Evolutionary conservation across 2,888 invertebrate genomes (phyloP), one percentile per base, ranked within the genome.

Genomic region (Epirrhoe alternata): DNA sequence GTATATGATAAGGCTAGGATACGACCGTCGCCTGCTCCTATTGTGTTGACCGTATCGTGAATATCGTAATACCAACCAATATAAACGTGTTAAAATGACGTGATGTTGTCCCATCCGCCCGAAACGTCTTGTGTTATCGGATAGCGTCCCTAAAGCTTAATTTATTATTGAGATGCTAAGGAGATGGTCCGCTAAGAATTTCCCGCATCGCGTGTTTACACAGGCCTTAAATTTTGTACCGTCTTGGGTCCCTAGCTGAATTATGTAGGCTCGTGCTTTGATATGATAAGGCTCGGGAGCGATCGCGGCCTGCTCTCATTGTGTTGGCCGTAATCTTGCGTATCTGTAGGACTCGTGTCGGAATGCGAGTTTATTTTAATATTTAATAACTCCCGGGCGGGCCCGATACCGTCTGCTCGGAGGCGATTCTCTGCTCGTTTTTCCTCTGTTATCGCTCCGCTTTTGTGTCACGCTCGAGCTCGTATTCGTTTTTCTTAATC

Each of bases 301-400:
- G 87, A 89, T 89, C 84, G 85, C 78, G 82, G 85, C 79, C 82
- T 85, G 86, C 85, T 88, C 88, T 92, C 89, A 92, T 93, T 93
- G 92, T 93, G 90, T 86, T 88, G 83, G 83, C 82, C 77, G 85
- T 88, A 90, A 91, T 92, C 91, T 90, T 86, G 86, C 85, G 87
- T 90, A 92, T 92, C 92, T 88, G 85, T 84, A 86, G 86, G 86
- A 90, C 89, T 90, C 89, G 90, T 89, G 89, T 87, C 84, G 90
- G 91, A 90, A 92, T 92, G 91, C 90, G 84, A 89, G 91, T 89
- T 91, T 92, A 92, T 92, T 92, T 92, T 93, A 92, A 93, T 92
- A 92, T 93, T 93, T 93, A 92, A 93, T 92, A 92, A 92, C 88
- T 89, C 88, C 86, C 86, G 83, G 87, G 86, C 88, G 86, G 84